These are phyloP conservation scores for Lasioglossum vierecki DNA, from an alignment of 2,888 invertebrate species.

Conservation along the genomic window DNA sequence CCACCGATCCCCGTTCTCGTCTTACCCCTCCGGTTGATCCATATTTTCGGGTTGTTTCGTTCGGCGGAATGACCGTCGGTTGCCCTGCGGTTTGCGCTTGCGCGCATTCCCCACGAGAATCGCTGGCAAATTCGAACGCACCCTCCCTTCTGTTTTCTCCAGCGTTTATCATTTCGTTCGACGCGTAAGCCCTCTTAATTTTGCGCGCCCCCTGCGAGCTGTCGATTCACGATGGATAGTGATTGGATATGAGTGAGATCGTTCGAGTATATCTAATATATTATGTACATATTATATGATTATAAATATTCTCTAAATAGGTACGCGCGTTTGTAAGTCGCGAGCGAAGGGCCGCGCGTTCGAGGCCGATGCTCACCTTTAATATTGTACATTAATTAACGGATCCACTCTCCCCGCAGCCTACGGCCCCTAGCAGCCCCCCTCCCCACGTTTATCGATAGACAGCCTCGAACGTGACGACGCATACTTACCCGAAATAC, in stretches of 20 bases:
- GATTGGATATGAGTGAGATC: slow-evolving; percentile 81
- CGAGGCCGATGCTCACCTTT: slow-evolving; percentile 39
- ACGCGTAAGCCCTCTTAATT: background rate
- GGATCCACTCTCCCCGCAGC: background rate
- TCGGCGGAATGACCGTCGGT: background rate
- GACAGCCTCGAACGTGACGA: slow-evolving; percentile 51
- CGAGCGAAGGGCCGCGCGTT: slow-evolving; percentile 54
- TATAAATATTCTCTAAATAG: slow-evolving; percentile 62
- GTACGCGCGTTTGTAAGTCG: slow-evolving; percentile 74
- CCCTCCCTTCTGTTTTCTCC: background rate
- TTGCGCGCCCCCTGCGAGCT: slow-evolving; percentile 45
- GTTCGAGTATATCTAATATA: slow-evolving; percentile 79
- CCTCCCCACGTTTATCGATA: background rate
- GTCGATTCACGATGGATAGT: slow-evolving; percentile 71
- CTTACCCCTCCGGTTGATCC: background rate
- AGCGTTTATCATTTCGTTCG: background rate
- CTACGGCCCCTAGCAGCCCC: background rate
- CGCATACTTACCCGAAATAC: slow-evolving; percentile 59
- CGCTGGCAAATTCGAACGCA: background rate
- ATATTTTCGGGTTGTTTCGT: slow-evolving; percentile 44
- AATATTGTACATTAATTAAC: slow-evolving; percentile 20
- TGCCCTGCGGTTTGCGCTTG: background rate
- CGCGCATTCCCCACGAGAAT: background rate
- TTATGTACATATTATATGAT: slow-evolving; percentile 66
- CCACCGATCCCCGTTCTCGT: slow-evolving; percentile 16